Conservation (phyloP, 2,797 vertebrate species). For the Notolabrus celidotus region DNA sequence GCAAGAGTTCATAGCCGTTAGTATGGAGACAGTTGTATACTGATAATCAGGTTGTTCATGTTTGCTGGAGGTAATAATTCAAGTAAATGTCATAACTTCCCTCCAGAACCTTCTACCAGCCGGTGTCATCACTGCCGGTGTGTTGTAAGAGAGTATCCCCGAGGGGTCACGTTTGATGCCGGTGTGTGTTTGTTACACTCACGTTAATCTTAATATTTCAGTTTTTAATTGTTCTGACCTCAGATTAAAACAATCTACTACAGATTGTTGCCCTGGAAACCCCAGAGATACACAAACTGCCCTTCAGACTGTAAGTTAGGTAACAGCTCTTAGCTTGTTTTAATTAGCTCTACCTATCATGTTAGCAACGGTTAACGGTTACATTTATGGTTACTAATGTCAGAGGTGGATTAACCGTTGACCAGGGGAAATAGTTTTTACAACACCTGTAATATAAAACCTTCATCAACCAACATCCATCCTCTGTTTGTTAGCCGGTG, state of each 20-base stretch:
- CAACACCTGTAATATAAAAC: accelerated
- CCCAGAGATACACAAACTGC: accelerated
- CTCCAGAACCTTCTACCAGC: too few relatives aligned
- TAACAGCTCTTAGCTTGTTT: too few relatives aligned
- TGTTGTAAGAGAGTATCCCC: background rate
- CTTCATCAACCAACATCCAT: accelerated
- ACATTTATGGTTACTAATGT: accelerated
- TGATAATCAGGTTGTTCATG: too few relatives aligned
- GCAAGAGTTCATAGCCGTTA: too few relatives aligned
- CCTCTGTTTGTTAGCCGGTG: background rate
- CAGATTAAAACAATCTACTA: accelerated
- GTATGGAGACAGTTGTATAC: too few relatives aligned
- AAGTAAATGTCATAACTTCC: too few relatives aligned
- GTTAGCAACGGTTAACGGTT: background rate
- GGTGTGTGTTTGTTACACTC: background rate
- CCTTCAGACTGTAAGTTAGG: too few relatives aligned
- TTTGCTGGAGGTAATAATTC: too few relatives aligned
- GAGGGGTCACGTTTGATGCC: background rate
- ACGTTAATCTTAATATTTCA: background rate
- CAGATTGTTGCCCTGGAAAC: too few relatives aligned
- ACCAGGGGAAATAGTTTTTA: accelerated
- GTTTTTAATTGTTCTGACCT: background rate
- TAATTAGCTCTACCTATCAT: too few relatives aligned
- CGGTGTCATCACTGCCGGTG: background rate
- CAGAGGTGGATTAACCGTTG: background rate